Base-by-base conservation (phyloP, 2,113 vertebrate species). In the Nothobranchius kuhntae region DNA sequence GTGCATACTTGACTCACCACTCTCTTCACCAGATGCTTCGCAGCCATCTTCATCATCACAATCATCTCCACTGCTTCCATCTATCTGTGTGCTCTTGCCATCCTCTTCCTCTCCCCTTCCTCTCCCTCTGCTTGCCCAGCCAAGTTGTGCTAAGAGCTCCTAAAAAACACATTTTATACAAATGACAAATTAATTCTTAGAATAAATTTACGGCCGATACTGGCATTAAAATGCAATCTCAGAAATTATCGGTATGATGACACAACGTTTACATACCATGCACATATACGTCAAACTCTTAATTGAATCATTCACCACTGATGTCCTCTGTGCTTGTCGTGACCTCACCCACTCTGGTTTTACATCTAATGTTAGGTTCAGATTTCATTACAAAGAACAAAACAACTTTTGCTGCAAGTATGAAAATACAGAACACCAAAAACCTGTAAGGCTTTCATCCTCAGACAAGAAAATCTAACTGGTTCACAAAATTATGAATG, bases 31-130 rank as follows among this genome's bases (percentile, higher is more conserved):
- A 2, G 95, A 96, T 73, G 92, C 94, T 78, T 95, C 93, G 80
- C 95, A 97, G 64, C 95, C 94, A 60, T 97, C 95, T 83, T 97
- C 95, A 87, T 96, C 95, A 60, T 96, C 96, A 12, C 95, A 97
- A 7, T 94, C 92, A 0, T 93, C 93, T n/a, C 93, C 93, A 0
- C 95, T 95, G 2, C 91, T 84, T 55, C 53, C 89, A 82, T 61
- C 93, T 84, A 68, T 93, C 89, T 71, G 85, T 51, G 65, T 92
- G 87, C 61, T 62, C 67, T 79, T 89, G 64, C 56, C 81, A 61
- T 91, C 92, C 90, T 47, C 88, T 84, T 85, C 93, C 83, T 71
- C 86, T 53, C 30, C 90, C 61, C 86, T 62, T 74, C 38, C 40
- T 69, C 62, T 70, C 11, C 15, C 44, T 64, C 76, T 77, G 50